Percentiles rank a stretch among this genome's conserved stretches.
Evolutionary conservation across 2,888 invertebrate species (phyloP).

Genomic region (Deilephila porcellus): DNA sequence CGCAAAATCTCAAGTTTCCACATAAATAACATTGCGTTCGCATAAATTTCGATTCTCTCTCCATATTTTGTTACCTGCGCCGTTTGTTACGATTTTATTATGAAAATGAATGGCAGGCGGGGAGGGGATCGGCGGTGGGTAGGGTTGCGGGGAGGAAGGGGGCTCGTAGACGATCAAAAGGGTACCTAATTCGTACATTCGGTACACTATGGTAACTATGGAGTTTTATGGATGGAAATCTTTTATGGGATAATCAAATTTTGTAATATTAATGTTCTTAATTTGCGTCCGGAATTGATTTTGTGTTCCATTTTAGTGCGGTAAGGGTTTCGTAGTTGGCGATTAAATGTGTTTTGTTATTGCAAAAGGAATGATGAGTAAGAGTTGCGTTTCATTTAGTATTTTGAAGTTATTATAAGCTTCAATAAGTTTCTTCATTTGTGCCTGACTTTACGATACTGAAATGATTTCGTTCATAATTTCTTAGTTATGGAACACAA

Average conservation of each 20-base stretch:
- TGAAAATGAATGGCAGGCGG: constrained; percentile 83
- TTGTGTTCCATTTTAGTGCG: constrained; percentile 39
- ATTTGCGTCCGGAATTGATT: constrained; percentile 75
- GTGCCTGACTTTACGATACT: not conserved
- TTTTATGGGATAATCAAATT: constrained; percentile 85
- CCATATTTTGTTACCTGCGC: constrained; percentile 83
- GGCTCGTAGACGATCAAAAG: constrained; percentile 73
- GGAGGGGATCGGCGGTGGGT: constrained; percentile 48
- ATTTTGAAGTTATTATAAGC: not conserved
- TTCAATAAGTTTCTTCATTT: not conserved
- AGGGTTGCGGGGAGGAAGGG: constrained; percentile 45
- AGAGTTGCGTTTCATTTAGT: not conserved
- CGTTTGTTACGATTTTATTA: constrained; percentile 85
- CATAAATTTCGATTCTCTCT: constrained; percentile 80
- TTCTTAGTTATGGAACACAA: no score
- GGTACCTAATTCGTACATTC: constrained; percentile 83
- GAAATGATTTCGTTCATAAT: no score
- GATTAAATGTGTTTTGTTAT: constrained; percentile 36
- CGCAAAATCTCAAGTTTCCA: constrained; percentile 67
- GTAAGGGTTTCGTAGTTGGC: constrained; percentile 38
- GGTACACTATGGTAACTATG: constrained; percentile 80
- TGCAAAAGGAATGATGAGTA: not conserved
- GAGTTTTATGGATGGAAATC: constrained; percentile 82
- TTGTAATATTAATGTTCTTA: constrained; percentile 82
- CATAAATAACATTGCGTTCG: constrained; percentile 75